Evolutionary conservation across 2,888 invertebrate genomes (phyloP).

Genomic region (Vandiemenella viatica): DNA sequence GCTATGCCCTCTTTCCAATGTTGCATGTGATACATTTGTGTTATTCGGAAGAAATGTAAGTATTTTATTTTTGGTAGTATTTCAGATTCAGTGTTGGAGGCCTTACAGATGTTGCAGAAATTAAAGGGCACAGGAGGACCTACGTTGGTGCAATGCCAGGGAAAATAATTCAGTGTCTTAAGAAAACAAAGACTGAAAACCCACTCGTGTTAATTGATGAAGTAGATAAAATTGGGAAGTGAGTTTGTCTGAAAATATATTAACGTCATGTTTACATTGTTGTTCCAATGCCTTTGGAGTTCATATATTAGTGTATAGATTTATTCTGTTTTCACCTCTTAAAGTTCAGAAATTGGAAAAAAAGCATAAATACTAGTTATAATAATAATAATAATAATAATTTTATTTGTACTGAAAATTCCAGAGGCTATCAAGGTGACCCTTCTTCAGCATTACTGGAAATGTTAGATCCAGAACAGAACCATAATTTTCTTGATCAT

Average conservation of each 20-base stretch:
- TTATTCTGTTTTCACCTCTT: too few species aligned
- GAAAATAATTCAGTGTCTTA: constrained; percentile 95
- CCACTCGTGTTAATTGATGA: constrained; percentile 96
- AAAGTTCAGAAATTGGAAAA: too few species aligned
- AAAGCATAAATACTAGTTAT: too few species aligned
- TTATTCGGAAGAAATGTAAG: too few species aligned
- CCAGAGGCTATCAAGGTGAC: constrained; percentile 88
- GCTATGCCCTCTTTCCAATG: too few species aligned
- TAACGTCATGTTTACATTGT: neutral
- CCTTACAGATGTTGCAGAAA: constrained; percentile 99
- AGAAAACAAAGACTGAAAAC: constrained; percentile 96
- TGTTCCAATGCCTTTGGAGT: too few species aligned
- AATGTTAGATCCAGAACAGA: constrained; percentile 96
- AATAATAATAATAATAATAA: too few species aligned
- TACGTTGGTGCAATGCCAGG: constrained; percentile 99
- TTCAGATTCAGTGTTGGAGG: constrained; percentile 98
- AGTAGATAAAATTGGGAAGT: constrained; percentile 91
- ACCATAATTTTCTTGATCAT: constrained; percentile 94
- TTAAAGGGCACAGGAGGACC: constrained; percentile 95
- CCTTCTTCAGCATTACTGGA: constrained; percentile 94
- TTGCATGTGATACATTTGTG: too few species aligned
- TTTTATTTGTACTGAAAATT: too few species aligned
- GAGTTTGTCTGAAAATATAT: constrained; percentile 25
- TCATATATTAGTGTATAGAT: too few species aligned
- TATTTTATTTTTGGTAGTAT: too few species aligned